phyloP scores from a whole-genome alignment of 2,888 invertebrate genomes.

The Drosophila nr. perissopoda region DNA sequence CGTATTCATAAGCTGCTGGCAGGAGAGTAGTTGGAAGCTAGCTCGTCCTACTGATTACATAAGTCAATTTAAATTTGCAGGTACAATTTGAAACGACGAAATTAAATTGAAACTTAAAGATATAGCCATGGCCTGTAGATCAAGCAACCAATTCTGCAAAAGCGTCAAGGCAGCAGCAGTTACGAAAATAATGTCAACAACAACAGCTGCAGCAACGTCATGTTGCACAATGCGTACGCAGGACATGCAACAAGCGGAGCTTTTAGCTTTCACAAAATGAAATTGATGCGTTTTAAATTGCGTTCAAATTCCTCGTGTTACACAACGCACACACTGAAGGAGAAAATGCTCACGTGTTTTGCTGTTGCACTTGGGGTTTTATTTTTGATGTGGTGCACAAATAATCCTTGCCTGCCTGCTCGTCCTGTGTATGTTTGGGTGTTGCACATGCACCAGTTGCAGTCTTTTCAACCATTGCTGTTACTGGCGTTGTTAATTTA shows the following conservation, averaged over 20 bases:
- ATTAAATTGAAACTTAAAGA: neutral
- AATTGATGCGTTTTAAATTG: constrained; percentile 81
- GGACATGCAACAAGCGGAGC: constrained; percentile 71
- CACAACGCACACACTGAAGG: constrained; percentile 18
- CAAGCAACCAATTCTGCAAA: constrained; percentile 6
- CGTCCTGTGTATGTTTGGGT: constrained; percentile 1
- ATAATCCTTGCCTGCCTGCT: constrained; percentile 60
- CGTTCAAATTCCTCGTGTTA: constrained; percentile 66
- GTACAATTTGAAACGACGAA: neutral
- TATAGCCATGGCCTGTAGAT: constrained; percentile 28
- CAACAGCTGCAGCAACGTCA: constrained; percentile 51
- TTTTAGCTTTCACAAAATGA: constrained; percentile 72
- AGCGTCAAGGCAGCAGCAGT: constrained; percentile 10
- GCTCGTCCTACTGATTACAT: neutral
- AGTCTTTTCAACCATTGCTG: constrained; percentile 29
- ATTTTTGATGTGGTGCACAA: constrained; percentile 53
- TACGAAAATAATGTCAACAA: constrained; percentile 23
- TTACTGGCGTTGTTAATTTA: constrained; percentile 71
- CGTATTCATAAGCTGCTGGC: neutral
- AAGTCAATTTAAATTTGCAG: neutral
- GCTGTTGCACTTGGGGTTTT: constrained; percentile 38
- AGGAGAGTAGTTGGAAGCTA: neutral
- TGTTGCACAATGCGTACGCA: constrained; percentile 54
- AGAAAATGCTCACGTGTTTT: constrained; percentile 20
- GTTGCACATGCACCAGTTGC: constrained; percentile 44